Percentiles rank a stretch among this genome's conserved stretches.
These are phyloP conservation scores for Papilio dardanus DNA, from an alignment of 1,140 invertebrate species.

Conservation along the genomic window DNA sequence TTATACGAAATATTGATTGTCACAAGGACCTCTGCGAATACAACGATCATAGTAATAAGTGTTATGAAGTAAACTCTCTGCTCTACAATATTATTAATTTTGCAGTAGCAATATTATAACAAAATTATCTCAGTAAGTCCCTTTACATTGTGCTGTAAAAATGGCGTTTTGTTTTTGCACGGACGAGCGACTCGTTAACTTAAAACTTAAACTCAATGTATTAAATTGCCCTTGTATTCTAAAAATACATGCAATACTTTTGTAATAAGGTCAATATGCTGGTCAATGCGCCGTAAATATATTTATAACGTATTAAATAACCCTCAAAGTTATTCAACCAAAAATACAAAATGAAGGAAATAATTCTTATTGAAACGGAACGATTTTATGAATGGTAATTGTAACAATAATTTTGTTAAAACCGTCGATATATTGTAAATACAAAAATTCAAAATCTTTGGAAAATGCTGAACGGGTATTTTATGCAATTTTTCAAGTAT, in stretches of 20 bases:
- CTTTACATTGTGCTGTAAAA: background rate
- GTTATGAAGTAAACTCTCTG: no score
- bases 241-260: background rate
- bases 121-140: background rate
- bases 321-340: background rate
- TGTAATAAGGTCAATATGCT: constrained; percentile 5
- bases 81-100: no score
- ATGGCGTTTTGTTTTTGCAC: background rate
- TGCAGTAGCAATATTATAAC: no score
- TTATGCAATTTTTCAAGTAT: no score
- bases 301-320: constrained; percentile 2
- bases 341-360: background rate
- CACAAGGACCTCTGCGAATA: no score
- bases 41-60: no score
- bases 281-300: background rate
- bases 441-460: no score
- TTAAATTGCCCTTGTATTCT: background rate
- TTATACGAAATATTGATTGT: no score
- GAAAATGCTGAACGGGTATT: no score
- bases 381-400: no score
- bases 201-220: background rate
- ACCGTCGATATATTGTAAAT: no score
- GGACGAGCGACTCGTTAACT: background rate
- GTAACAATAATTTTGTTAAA: no score
- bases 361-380: background rate